Evolutionary conservation across 2,888 invertebrate genomes (phyloP).

Genomic region (Lasioglossum figueresi): DNA sequence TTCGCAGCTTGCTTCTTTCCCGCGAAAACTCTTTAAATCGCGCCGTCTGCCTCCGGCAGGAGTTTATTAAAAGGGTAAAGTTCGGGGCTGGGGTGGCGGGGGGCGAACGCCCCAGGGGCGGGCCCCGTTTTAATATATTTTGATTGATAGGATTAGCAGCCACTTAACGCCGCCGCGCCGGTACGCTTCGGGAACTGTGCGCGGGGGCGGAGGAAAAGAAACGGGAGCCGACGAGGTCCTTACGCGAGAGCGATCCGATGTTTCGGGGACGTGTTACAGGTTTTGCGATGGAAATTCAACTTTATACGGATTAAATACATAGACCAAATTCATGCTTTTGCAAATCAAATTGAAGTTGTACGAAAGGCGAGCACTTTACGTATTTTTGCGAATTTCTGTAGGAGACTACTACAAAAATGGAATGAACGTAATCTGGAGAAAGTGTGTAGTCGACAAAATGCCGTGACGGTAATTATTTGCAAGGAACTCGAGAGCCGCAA

Average conservation of each 20-base stretch:
- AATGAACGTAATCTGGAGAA: too few relatives aligned
- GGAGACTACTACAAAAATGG: too few relatives aligned
- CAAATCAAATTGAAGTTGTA: neutral
- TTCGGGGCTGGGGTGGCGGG: slow-evolving; percentile 39
- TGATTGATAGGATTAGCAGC: slow-evolving; percentile 80
- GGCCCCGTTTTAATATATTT: slow-evolving; percentile 77
- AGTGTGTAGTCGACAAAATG: too few relatives aligned
- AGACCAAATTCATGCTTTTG: neutral
- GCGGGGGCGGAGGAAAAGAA: slow-evolving; percentile 16
- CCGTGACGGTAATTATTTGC: neutral
- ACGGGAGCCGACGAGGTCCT: neutral
- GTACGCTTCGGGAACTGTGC: slow-evolving; percentile 16
- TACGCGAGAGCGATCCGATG: slow-evolving; percentile 6
- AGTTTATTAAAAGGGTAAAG: slow-evolving; percentile 81
- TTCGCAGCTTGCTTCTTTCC: slow-evolving; percentile 72
- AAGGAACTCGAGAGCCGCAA: neutral
- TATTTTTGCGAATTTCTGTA: too few relatives aligned
- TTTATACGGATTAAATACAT: neutral
- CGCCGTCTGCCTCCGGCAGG: slow-evolving; percentile 63
- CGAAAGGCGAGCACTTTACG: too few relatives aligned
- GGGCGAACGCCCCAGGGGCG: slow-evolving; percentile 43
- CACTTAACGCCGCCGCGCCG: slow-evolving; percentile 41
- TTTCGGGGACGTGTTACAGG: neutral
- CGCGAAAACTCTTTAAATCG: slow-evolving; percentile 78
- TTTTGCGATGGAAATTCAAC: neutral